Evolutionary conservation across 2,888 invertebrate species (phyloP), one percentile per base, ranked within the genome.

Genomic region (Napeogenes inachia): DNA sequence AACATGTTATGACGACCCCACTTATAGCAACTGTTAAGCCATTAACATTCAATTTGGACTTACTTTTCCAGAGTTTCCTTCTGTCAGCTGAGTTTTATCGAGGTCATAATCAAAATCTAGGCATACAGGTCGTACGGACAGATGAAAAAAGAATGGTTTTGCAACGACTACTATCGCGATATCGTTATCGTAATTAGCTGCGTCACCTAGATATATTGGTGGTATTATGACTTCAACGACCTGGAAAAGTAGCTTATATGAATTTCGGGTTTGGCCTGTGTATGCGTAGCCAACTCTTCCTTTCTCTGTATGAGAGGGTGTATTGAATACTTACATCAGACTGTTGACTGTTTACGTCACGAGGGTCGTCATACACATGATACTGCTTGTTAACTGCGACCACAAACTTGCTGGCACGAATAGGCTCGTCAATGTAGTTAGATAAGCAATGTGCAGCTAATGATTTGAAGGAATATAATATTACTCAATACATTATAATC

Each of bases 151-250:
- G 10, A 91, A 86, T 0, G 85, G 69, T 0, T 72, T 73, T 2
- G 78, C 70, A 13, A 92, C 74, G 4, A 89, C 70, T n/a, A 93
- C 63, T 2, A 92, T 67, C 0, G 92, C 92, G 35, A 93, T 80
- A 71, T 93, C 93, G 0, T 92, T 91, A 42, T 91, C 92, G 68
- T 87, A 92, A 72, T 91, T 91, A 0, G 89, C 85, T 0, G 68
- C 62, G 61, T 79, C 73, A 57, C 92, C 92, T 64, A 82, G 85
- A 75, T 90, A 92, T 0, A 83, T 74, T 0, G 75, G 69, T 12
- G 91, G 88, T 3, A 88, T 46, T n/a, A 54, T 47, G 21, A 63
- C 57, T n/a, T 64, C 45, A 21, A 50, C 57, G 1, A 58, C 50
- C 60, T 64, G 50, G 5, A 54, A 57, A 35, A 35, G 4, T 35